Percentiles rank a stretch among this genome's conserved stretches.
Evolutionary conservation across 2,797 vertebrate species (phyloP).

Genomic region (Thaleichthys pacificus): DNA sequence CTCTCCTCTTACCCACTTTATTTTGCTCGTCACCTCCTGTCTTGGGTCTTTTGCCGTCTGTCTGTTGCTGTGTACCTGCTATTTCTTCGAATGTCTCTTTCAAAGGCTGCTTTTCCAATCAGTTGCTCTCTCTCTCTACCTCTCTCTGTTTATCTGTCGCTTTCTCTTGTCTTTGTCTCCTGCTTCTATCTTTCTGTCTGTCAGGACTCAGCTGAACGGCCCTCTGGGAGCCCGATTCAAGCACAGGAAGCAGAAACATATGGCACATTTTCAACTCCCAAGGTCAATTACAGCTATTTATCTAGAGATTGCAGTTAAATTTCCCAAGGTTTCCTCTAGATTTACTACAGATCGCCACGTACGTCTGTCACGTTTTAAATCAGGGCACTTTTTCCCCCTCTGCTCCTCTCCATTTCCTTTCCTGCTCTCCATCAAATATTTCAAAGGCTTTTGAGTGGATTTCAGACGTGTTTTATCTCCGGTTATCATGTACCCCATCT

Average conservation of each 20-base stretch:
- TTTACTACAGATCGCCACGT: conserved; percentile 73
- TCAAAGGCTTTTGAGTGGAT: conserved; percentile 74
- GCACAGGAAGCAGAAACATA: conserved; percentile 84
- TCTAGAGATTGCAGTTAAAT: conserved; percentile 81
- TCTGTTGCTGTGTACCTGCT: conserved; percentile 1
- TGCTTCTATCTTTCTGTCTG: conserved; percentile 58
- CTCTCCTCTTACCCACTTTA: conserved; percentile 12
- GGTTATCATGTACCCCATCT: conserved; percentile 72
- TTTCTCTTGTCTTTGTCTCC: conserved; percentile 50
- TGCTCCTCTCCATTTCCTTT: conserved; percentile 52
- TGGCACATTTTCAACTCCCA: conserved; percentile 83
- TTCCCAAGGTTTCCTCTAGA: conserved; percentile 80
- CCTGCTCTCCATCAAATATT: conserved; percentile 74
- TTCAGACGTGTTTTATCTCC: conserved; percentile 75
- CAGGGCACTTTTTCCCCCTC: conserved; percentile 60
- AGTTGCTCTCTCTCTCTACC: conserved; percentile 12
- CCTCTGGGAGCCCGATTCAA: conserved; percentile 80
- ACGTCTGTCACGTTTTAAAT: conserved; percentile 79
- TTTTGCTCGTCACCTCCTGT: neutral
- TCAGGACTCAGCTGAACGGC: conserved; percentile 77
- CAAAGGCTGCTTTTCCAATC: neutral
- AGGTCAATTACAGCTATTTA: conserved; percentile 87
- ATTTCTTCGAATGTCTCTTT: neutral
- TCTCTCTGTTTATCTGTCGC: conserved; percentile 5
- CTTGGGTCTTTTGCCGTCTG: conserved; percentile 1